Evolutionary conservation across 1,140 invertebrate genomes (phyloP).

Genomic region (Drosophila sp.): DNA sequence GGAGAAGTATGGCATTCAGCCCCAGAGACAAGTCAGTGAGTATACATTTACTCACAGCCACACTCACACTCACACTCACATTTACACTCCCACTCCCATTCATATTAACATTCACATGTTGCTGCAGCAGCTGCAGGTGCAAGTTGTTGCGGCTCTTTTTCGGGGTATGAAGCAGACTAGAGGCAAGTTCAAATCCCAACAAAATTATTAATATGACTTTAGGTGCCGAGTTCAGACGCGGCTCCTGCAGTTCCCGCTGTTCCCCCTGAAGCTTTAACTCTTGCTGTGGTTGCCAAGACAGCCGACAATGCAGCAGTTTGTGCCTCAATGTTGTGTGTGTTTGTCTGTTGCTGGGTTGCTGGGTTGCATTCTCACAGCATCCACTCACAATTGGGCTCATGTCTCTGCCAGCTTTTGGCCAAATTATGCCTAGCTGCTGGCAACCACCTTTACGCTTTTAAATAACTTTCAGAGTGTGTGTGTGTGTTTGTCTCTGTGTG

Average conservation of each 20-base stretch:
- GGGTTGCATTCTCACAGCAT: conserved; percentile 12
- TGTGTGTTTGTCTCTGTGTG: neutral
- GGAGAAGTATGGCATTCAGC: conserved; percentile 2
- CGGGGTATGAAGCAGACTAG: neutral
- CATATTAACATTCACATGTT: conserved; percentile 30
- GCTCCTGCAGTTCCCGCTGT: neutral
- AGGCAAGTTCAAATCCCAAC: conserved; percentile 64
- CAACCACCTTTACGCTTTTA: conserved; percentile 24
- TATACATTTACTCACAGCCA: conserved; percentile 54
- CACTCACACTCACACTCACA: conserved; percentile 23
- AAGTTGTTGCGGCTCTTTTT: conserved; percentile 40
- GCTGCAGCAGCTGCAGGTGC: conserved; percentile 27
- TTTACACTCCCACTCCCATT: conserved; percentile 12
- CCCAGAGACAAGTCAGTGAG: conserved; percentile 41
- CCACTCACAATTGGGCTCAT: conserved; percentile 25
- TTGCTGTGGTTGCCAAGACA: conserved; percentile 66
- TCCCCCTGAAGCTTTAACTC: neutral
- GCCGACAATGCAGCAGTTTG: conserved; percentile 49
- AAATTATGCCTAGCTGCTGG: conserved; percentile 66
- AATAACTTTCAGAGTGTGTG: conserved; percentile 19
- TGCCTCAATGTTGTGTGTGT: conserved; percentile 10
- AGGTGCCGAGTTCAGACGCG: conserved; percentile 48
- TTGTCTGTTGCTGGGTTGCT: too few relatives aligned
- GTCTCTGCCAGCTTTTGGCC: conserved; percentile 33
- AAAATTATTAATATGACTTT: conserved; percentile 83